Base-by-base conservation (phyloP, 1,140 invertebrate species). In the Brachionus angularis region DNA sequence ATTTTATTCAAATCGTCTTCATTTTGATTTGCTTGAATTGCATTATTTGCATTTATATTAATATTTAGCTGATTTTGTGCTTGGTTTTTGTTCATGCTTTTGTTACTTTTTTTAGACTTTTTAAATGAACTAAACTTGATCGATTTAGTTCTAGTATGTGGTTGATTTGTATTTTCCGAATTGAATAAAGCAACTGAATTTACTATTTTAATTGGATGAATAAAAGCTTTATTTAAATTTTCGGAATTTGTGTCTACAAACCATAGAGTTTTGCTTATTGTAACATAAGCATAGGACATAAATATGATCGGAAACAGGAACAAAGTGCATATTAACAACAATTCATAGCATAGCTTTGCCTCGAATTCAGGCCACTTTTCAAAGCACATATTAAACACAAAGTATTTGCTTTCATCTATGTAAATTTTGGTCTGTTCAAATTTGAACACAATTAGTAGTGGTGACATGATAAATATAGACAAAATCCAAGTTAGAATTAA, bases 271-370 rank as follows among this genome's bases (percentile, higher is more conserved):
- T 25, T n/a, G 27, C 47, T 70, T 18, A 70, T 53, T 14, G 29
- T 50, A 3, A 53, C n/a, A 18, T 70, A 70, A 7, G 46, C 46
- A 18, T 70, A 70, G 1, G 47, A 50, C 67, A 70, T 70, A 18
- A 70, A 50, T 3, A 46, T 39, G 10, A 70, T 39, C 4, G 67
- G 67, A 50, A 70, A 70, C 12, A 70, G 50, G n/a, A 70, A 70
- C 14, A 70, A 31, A 10, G 42, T 18, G 7, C 36, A 70, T 16
- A 53, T 50, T 16, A 70, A 50, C 5, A 70, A 14, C 14, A 50
- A 27, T 16, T 70, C 67, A 25, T 52, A 70, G 34, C 36, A 27
- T 33, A 70, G 21, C 18, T 50, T 50, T 5, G 67, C 67, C 21
- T 70, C 46, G 12, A 70, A 44, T 27, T 70, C 33, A 10, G 46